phyloP scores from a whole-genome alignment of 2,888 invertebrate genomes.

The Megastigmus dorsalis region DNA sequence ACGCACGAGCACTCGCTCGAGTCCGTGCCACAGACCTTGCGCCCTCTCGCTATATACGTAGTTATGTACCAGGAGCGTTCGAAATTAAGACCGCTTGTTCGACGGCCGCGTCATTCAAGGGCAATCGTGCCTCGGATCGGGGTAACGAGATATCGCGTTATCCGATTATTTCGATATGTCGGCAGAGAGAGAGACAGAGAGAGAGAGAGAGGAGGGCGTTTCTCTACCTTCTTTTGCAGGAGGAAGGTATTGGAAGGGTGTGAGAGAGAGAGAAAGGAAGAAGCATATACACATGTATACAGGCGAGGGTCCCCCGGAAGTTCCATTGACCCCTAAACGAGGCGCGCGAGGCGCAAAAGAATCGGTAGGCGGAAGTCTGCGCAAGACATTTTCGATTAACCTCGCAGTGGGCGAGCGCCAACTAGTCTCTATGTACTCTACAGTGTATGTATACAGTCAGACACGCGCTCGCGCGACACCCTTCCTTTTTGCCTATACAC shows the following conservation, averaged over 20 bases:
- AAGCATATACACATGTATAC: constrained; percentile 14
- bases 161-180: constrained; percentile 60
- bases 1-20: constrained; percentile 57
- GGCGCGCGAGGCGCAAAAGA: constrained; percentile 49
- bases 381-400: constrained; percentile 73
- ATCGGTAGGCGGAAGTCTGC: constrained; percentile 64
- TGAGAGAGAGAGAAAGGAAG: neutral
- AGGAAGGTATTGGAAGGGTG: too few species aligned
- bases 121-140: constrained; percentile 47
- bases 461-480: too few species aligned
- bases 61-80: constrained; percentile 44
- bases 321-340: constrained; percentile 53
- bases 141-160: constrained; percentile 58
- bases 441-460: too few species aligned
- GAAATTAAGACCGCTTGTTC: constrained; percentile 71
- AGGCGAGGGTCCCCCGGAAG: constrained; percentile 55
- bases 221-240: too few species aligned
- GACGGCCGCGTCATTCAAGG: too few species aligned
- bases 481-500: too few species aligned
- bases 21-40: too few species aligned
- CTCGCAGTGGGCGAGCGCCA: constrained; percentile 65
- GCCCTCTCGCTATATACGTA: neutral
- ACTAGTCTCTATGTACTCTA: too few species aligned
- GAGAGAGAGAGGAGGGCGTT: neutral
- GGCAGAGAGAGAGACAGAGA: neutral